Evolutionary conservation across 2,797 vertebrate genomes (phyloP), one percentile per base, ranked within the genome.

Genomic region (Serranus cabrilla): DNA sequence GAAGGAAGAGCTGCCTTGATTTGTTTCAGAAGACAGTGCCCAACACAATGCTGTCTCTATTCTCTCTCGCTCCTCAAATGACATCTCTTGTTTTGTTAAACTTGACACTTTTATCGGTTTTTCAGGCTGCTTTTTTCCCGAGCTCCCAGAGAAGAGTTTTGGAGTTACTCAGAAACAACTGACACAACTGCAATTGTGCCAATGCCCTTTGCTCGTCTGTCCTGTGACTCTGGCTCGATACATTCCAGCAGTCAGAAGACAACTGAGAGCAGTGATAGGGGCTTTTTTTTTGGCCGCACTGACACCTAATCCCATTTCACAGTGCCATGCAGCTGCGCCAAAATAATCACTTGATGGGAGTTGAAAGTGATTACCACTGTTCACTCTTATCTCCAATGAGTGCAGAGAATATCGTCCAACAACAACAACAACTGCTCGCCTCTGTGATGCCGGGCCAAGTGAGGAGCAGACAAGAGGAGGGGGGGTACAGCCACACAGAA

Each of bases 331-430:
- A 81, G 84, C 89, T 50, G 37, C 14, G 81, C 84, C 90, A 92
- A 82, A 92, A 91, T 89, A 93, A 93, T 93, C 92, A 92, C 92
- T 91, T 91, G 91, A 93, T 91, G 91, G 91, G 84, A 92, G 91
- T 87, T 92, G 84, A 92, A 90, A 92, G 92, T 92, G 92, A 93
- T 94, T 93, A 93, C 78, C 83, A 85, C 84, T 91, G 92, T 91
- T 92, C 82, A 61, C 85, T 87, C 90, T 93, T 92, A 93, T 93
- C 93, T 91, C 83, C 91, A 87, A 82, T 76, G 88, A 89, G 86
- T 67, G 87, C 90, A 88, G 89, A 86, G 91, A 90, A 88, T 82
- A 83, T 76, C 67, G 65, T 85, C 90, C 89, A 87, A 88, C 79
- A 81, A 82, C 77, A 81, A 90, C 88, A 89, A 83, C 84, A 75